Percentiles rank a stretch among this genome's conserved stretches.
phyloP scores from a whole-genome alignment of 2,888 invertebrate genomes.

The Scaptomyza reducta region DNA sequence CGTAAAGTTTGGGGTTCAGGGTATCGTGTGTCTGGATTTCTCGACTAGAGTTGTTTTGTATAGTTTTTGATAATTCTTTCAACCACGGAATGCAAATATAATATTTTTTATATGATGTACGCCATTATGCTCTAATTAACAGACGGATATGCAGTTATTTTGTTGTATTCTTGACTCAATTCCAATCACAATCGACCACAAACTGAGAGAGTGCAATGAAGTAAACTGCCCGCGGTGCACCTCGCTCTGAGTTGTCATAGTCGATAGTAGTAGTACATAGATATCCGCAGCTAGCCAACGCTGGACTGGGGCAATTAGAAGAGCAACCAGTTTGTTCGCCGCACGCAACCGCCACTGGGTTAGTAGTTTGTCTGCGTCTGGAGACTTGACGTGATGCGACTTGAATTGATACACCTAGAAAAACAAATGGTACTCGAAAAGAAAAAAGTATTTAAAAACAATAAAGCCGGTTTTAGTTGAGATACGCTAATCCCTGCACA shows the following conservation, averaged over 20 bases:
- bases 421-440: background rate
- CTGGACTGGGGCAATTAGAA: conserved; percentile 68
- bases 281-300: conserved; percentile 18
- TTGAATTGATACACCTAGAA: conserved; percentile 4
- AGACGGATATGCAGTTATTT: conserved; percentile 23
- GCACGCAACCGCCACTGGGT: conserved; percentile 71
- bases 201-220: conserved; percentile 50
- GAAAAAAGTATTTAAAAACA: too few relatives aligned
- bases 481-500: too few relatives aligned
- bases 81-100: conserved; percentile 58
- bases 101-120: conserved; percentile 20
- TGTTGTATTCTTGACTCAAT: conserved; percentile 5
- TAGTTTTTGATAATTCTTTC: conserved; percentile 15
- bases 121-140: conserved; percentile 72
- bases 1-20: too few relatives aligned
- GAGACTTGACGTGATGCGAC: conserved; percentile 39
- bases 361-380: conserved; percentile 64
- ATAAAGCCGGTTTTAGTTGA: too few relatives aligned
- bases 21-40: too few relatives aligned
- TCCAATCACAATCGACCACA: conserved; percentile 57
- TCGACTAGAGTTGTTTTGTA: conserved; percentile 8
- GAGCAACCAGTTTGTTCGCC: conserved; percentile 71
- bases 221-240: conserved; percentile 41
- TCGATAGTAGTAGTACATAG: conserved; percentile 29
- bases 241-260: conserved; percentile 49